Percentiles rank a stretch among this genome's conserved stretches.
Evolutionary conservation across 1,140 invertebrate species (phyloP).

Genomic region (Piezodorus guildinii): DNA sequence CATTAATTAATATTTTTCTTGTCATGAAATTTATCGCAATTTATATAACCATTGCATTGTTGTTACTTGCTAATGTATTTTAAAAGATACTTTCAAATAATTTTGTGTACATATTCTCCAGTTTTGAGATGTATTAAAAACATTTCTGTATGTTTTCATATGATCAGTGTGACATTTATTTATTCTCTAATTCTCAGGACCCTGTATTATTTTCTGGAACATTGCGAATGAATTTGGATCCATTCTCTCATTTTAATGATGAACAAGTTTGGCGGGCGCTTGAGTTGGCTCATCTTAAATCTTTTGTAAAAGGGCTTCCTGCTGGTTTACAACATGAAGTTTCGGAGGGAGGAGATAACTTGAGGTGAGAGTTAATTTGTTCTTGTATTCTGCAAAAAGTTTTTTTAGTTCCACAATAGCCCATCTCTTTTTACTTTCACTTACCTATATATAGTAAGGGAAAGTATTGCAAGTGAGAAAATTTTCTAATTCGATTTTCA

Average conservation of each 20-base stretch:
- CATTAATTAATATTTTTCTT: too few relatives aligned
- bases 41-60: too few relatives aligned
- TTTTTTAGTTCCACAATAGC: too few relatives aligned
- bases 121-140: neutral
- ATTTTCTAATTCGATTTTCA: too few relatives aligned
- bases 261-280: constrained; percentile 69
- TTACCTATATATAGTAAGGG: too few relatives aligned
- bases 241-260: constrained; percentile 63
- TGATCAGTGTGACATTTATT: neutral
- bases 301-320: constrained; percentile 55
- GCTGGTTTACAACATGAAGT: constrained; percentile 68
- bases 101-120: neutral
- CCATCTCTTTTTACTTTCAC: too few relatives aligned
- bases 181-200: constrained; percentile 42
- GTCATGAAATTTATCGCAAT: too few relatives aligned
- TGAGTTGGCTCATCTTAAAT: constrained; percentile 64
- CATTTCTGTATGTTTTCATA: neutral
- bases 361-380: constrained; percentile 39
- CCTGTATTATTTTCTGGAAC: constrained; percentile 80
- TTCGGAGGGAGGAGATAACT: constrained; percentile 77
- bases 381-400: too few relatives aligned
- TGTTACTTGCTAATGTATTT: neutral
- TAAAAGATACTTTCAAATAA: neutral
- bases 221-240: constrained; percentile 72
- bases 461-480: too few relatives aligned